These are phyloP conservation scores for Hypomecis punctinalis DNA, from an alignment of 2,888 invertebrate species.

Conservation along the genomic window DNA sequence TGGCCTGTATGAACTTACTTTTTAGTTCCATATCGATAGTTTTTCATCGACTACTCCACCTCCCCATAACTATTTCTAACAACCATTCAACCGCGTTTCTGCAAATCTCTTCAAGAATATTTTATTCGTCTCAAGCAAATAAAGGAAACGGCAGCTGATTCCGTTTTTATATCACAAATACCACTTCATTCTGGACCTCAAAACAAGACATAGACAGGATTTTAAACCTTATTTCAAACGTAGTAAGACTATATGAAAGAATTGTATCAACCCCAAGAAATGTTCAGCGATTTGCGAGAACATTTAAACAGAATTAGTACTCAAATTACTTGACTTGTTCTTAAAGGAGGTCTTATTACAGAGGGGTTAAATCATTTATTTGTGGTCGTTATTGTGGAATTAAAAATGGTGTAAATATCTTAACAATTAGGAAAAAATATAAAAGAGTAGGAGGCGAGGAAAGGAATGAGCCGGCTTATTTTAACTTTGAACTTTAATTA, in stretches of 20 bases:
- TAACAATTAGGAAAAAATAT: constrained; percentile 19
- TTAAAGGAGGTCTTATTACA: constrained; percentile 42
- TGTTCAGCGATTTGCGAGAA: constrained; percentile 22
- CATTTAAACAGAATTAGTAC: constrained; percentile 47
- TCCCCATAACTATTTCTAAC: constrained; percentile 59
- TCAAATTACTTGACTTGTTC: constrained; percentile 51
- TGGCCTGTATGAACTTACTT: too few relatives aligned
- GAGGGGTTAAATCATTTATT: constrained; percentile 41
- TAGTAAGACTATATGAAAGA: not conserved
- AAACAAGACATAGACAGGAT: not conserved
- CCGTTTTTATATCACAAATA: constrained; percentile 50
- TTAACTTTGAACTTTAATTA: constrained; percentile 31
- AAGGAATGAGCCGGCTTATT: constrained; percentile 26
- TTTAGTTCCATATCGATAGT: constrained; percentile 21
- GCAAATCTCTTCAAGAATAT: constrained; percentile 75
- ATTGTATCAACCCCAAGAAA: not conserved
- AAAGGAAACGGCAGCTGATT: constrained; percentile 76
- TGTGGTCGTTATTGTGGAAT: constrained; percentile 39
- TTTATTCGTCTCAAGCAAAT: constrained; percentile 64
- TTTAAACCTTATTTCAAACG: constrained; percentile 16
- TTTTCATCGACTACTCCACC: constrained; percentile 36
- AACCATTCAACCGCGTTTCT: constrained; percentile 74
- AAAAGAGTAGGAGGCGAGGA: constrained; percentile 31
- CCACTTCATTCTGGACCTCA: constrained; percentile 11
- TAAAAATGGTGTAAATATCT: constrained; percentile 46